Conservation (phyloP, 1,140 invertebrate species). For the Panagrolaimus sp. region DNA sequence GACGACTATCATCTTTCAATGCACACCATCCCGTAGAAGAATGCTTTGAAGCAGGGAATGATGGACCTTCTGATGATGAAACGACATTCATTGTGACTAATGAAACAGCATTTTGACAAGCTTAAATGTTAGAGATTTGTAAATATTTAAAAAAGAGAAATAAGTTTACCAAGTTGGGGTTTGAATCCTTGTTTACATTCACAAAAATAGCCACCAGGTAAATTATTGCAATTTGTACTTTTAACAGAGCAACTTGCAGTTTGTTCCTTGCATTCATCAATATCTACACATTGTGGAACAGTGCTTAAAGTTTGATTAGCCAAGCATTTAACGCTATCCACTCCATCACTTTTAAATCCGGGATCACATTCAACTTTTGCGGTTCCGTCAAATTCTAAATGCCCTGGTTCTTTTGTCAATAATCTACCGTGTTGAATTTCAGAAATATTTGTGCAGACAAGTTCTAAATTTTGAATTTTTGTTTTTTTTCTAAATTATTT, state of each 20-base stretch:
- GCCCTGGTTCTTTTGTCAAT: conserved; percentile 34
- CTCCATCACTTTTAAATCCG: conserved; percentile 77
- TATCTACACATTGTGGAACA: conserved; percentile 70
- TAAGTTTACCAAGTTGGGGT: conserved; percentile 68
- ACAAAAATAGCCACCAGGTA: conserved; percentile 82
- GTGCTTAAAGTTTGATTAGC: conserved; percentile 77
- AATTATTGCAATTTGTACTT: conserved; percentile 76
- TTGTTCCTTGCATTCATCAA: conserved; percentile 82
- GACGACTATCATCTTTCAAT: conserved; percentile 8
- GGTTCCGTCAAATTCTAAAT: conserved; percentile 82
- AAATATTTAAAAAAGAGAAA: not conserved
- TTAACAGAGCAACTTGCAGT: conserved; percentile 39
- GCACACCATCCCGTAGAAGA: conserved; percentile 1
- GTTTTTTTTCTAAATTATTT: not conserved
- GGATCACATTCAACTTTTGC: conserved; percentile 83
- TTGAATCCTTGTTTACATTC: conserved; percentile 70
- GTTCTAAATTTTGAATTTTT: conserved; percentile 63
- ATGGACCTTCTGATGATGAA: conserved; percentile 61
- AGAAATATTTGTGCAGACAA: conserved; percentile 75
- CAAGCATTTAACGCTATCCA: conserved; percentile 81
- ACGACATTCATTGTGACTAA: conserved; percentile 80
- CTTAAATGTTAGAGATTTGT: not conserved
- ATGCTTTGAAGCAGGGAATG: conserved; percentile 7
- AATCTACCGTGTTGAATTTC: conserved; percentile 62
- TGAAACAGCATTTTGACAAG: conserved; percentile 64